These are phyloP conservation scores for Pocillopora damicornis DNA, from an alignment of 64 coral and sea anemone genomes.

Conservation along the genomic window DNA sequence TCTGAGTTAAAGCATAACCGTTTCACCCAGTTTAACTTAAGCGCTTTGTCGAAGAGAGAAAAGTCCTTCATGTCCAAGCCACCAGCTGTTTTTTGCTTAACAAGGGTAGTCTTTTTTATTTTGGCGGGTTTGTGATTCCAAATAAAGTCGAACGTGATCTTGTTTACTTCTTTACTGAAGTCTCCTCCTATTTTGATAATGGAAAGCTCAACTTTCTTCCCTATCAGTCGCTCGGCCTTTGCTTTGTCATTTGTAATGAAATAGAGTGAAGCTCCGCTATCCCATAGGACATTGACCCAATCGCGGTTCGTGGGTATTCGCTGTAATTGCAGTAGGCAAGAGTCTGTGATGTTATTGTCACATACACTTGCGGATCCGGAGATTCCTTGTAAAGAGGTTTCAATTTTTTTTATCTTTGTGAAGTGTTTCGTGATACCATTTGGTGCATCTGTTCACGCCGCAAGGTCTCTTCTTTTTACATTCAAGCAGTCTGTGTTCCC, in stretches of 20 bases:
- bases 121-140: too few relatives aligned
- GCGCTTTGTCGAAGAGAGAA: not conserved
- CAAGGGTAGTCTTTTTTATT: too few relatives aligned
- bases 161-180: not conserved
- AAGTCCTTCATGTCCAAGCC: too few relatives aligned
- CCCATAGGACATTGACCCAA: slow-evolving; percentile 48
- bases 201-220: slow-evolving; percentile 11
- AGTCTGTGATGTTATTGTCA: not conserved
- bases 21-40: too few relatives aligned
- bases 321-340: slow-evolving; percentile 45
- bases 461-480: slow-evolving; percentile 31
- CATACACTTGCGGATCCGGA: not conserved
- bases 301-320: slow-evolving; percentile 26
- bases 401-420: not conserved
- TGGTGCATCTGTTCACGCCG: not conserved
- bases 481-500: not conserved
- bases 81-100: too few relatives aligned
- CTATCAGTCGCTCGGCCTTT: slow-evolving; percentile 34
- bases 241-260: slow-evolving; percentile 59
- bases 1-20: too few relatives aligned
- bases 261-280: slow-evolving; percentile 41
- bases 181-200: slow-evolving; percentile 39
- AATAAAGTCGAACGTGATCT: not conserved
- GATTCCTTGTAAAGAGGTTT: not conserved
- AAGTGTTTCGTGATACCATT: slow-evolving; percentile 20